A percentile compares a stretch with the other conserved stretches of the same genome.
Evolutionary conservation across 2,113 vertebrate genomes (phyloP).

Genomic region (Seriola aureovittata): DNA sequence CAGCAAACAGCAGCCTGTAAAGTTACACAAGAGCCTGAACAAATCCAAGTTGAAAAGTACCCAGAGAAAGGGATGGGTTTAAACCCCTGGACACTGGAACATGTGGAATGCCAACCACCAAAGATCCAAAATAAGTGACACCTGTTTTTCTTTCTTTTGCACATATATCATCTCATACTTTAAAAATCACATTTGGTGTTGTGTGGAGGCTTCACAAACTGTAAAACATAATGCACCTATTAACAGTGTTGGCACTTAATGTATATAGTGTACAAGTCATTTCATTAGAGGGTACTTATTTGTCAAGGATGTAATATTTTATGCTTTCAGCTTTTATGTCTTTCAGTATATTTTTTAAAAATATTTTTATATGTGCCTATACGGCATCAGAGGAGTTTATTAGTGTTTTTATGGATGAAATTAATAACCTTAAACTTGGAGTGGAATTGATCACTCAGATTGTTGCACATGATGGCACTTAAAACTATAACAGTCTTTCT

Average conservation of each 20-base stretch:
- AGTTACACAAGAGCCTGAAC: slow-evolving; percentile 28
- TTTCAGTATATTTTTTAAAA: slow-evolving; percentile 35
- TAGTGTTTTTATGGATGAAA: slow-evolving; percentile 23
- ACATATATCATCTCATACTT: slow-evolving; percentile 23
- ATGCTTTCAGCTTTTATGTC: slow-evolving; percentile 41
- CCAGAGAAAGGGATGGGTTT: slow-evolving; percentile 51
- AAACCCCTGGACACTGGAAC: slow-evolving; percentile 21
- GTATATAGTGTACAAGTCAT: slow-evolving; percentile 1
- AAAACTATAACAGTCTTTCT: background rate
- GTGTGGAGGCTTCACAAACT: slow-evolving; percentile 6
- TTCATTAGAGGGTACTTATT: slow-evolving; percentile 19
- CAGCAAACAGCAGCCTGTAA: slow-evolving; percentile 16
- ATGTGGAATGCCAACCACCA: slow-evolving; percentile 2
- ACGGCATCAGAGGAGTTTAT: background rate
- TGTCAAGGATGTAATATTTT: slow-evolving; percentile 34
- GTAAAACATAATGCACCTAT: slow-evolving; percentile 26
- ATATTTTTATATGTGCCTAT: slow-evolving; percentile 29
- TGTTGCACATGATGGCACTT: background rate
- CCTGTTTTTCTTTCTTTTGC: slow-evolving; percentile 32
- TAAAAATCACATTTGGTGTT: slow-evolving; percentile 37
- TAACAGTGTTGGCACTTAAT: slow-evolving; percentile 55
- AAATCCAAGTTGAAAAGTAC: slow-evolving; percentile 39
- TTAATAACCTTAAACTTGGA: background rate
- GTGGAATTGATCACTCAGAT: background rate
- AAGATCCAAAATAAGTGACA: slow-evolving; percentile 17